Evolutionary conservation across 2,113 vertebrate genomes (phyloP).

Genomic region (Platichthys flesus): DNA sequence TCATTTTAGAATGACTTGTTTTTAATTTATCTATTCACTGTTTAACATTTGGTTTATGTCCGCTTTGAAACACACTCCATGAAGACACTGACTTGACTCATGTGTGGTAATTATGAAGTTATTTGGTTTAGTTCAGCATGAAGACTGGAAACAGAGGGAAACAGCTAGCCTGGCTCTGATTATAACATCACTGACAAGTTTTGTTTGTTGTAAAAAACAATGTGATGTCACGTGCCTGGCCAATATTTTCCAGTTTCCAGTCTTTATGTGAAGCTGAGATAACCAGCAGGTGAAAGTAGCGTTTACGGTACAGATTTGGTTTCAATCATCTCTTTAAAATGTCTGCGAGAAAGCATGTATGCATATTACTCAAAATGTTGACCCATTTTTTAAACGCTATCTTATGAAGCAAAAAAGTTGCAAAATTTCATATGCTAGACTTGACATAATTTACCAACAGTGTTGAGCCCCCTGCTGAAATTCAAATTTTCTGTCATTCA

Average conservation of each 20-base stretch:
- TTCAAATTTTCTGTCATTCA: conserved; percentile 12
- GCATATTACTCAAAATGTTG: background rate
- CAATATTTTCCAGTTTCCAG: background rate
- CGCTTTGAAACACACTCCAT: no score
- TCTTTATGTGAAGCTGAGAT: no score
- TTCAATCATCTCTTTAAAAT: background rate
- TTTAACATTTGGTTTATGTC: no score
- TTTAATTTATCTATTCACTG: background rate
- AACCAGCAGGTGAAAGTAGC: background rate
- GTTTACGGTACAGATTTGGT: background rate
- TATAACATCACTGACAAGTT: no score
- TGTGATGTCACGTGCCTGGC: no score
- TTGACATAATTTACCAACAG: background rate
- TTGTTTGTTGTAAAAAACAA: no score
- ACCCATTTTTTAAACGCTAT: background rate
- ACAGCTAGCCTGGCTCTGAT: no score
- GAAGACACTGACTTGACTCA: background rate
- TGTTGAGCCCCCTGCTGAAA: background rate
- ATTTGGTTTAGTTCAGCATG: no score
- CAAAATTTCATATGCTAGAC: background rate
- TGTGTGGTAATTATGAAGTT: background rate
- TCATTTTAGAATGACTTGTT: background rate
- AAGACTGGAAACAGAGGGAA: no score
- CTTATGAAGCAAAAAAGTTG: background rate
- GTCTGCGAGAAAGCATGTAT: background rate